Evolutionary conservation across 2,888 invertebrate species (phyloP).

Genomic region (Sthenelais limicola): DNA sequence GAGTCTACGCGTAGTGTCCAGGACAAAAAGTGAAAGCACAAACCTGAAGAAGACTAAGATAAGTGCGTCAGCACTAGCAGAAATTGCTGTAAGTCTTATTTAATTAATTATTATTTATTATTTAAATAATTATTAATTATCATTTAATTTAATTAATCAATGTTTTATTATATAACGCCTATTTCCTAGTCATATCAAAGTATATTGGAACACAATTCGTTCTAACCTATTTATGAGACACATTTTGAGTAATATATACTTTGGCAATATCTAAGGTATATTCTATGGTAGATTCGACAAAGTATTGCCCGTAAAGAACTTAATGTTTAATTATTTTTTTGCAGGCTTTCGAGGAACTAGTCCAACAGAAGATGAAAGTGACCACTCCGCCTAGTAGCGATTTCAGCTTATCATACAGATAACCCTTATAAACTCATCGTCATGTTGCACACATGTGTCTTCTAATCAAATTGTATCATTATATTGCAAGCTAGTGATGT

Average conservation of each 20-base stretch:
- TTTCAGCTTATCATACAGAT: too few relatives aligned
- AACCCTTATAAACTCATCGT: too few relatives aligned
- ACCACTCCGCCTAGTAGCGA: too few relatives aligned
- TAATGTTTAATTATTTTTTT: background rate
- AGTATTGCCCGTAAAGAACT: background rate
- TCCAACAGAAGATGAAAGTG: constrained; percentile 11
- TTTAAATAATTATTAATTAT: background rate
- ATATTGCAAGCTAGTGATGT: too few relatives aligned
- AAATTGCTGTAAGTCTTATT: constrained; percentile 60
- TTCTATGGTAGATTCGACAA: background rate
- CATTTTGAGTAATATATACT: too few relatives aligned
- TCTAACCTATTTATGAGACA: too few relatives aligned
- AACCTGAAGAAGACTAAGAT: constrained; percentile 54
- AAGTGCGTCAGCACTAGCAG: constrained; percentile 59
- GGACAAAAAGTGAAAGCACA: background rate
- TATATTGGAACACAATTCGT: too few relatives aligned
- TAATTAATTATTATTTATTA: background rate
- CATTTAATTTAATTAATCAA: background rate
- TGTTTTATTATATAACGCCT: background rate
- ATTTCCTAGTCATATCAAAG: background rate
- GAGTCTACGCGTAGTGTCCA: background rate
- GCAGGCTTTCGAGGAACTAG: constrained; percentile 21
- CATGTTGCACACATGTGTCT: too few relatives aligned
- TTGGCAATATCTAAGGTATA: too few relatives aligned
- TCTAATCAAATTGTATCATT: too few relatives aligned